Base-by-base conservation (phyloP, 2,113 vertebrate species). In the Dipodomys spectabilis region DNA sequence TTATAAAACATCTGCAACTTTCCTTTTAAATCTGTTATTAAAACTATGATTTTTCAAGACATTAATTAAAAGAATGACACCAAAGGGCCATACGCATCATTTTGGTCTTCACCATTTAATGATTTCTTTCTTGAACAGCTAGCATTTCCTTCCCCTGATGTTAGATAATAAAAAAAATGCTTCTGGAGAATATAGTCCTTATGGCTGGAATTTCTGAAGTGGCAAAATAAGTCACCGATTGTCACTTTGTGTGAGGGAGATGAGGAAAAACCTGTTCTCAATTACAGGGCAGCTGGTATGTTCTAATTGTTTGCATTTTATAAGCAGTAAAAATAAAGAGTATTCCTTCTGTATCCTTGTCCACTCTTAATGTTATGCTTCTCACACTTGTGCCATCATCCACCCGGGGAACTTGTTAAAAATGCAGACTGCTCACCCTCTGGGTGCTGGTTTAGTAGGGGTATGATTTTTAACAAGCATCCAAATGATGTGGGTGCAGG, bases 271-370 rank as follows among this genome's bases (percentile, higher is more conserved):
- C 90, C 94, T 95, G 96, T 96, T 95, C 82, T 95, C 57, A 93
- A 96, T 96, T 95, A 96, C 44, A 45, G 82, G 93, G 96, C 96
- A 97, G 94, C 97, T 96, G 96, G 92, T 90, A 67, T 69, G 92
- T 88, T 94, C 95, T 95, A 96, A 93, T 96, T 95, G 95, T 95
- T 93, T 83, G 92, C 90, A 77, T 96, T 95, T 96, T 95, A 96
- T 96, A 92, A 95, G 95, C 88, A 90, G 82, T 96, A 68, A 95
- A 95, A 82, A 89, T 7, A 78, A 75, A 84, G 86, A 88, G n/a
- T 85, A 90, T 91, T 95, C 88, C 35, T 83, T 80, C 79, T 86
- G 62, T 94, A 72, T 68, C 27, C 92, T 92, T 60, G 60, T 78
- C 27, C 22, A 86, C 88, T 75, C 27, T 71, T 94, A 90, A 86